A percentile compares a stretch with the other conserved stretches of the same genome.
These are phyloP conservation scores for Corynorhinus townsendii DNA, from an alignment of 2,113 vertebrate species.

Conservation along the genomic window DNA sequence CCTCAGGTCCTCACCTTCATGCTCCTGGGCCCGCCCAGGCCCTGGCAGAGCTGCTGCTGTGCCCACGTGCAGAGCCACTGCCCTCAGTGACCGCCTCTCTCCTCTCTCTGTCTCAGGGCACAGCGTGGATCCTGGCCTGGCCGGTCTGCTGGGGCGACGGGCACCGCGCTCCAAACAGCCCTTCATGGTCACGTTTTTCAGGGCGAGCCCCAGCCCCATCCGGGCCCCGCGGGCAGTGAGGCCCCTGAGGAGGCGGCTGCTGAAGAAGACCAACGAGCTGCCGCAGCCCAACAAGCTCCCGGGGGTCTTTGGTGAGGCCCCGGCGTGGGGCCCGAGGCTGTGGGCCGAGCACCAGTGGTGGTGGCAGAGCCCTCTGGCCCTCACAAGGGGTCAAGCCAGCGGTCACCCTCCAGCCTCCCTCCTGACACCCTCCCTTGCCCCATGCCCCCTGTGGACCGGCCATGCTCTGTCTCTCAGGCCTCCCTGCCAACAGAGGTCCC, in stretches of 20 bases:
- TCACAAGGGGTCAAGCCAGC: background rate
- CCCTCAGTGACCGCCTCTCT: background rate
- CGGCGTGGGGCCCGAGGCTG: background rate
- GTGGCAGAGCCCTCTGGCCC: background rate
- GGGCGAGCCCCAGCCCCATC: constrained; percentile 83
- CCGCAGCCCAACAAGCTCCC: constrained; percentile 85
- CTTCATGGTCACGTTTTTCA: constrained; percentile 97
- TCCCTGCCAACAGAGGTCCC: background rate
- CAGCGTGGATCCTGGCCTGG: constrained; percentile 88
- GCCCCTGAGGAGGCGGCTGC: constrained; percentile 80
- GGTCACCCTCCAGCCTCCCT: background rate
- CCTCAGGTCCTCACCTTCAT: accelerated
- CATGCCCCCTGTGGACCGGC: background rate
- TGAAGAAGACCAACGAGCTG: constrained; percentile 87
- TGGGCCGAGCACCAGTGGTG: background rate
- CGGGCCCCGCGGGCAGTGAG: constrained; percentile 84
- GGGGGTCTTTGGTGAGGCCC: constrained; percentile 86
- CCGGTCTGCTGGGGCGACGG: constrained; percentile 88
- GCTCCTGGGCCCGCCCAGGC: accelerated
- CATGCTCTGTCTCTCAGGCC: background rate
- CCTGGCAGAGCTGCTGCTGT: background rate
- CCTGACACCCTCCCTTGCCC: background rate
- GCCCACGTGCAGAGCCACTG: accelerated
- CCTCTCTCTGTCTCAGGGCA: constrained; percentile 79
- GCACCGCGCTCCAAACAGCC: constrained; percentile 93